A percentile compares a stretch with the other conserved stretches of the same genome.
Evolutionary conservation across 2,797 vertebrate species (phyloP).

Genomic region (Cynopterus sphinx): DNA sequence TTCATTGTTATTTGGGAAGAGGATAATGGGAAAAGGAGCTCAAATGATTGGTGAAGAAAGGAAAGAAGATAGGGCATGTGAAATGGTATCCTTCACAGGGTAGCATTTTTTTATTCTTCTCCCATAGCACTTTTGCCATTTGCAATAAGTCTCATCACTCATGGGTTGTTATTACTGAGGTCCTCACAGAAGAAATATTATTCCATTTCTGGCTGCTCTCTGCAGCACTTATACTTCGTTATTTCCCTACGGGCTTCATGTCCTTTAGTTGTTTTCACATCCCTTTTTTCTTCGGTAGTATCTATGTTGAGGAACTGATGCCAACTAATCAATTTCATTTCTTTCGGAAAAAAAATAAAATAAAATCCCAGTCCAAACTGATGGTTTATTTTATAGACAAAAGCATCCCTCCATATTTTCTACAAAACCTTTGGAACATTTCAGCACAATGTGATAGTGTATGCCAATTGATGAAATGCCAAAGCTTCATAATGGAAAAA

Average conservation of each 20-base stretch:
- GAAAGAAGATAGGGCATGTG: not conserved
- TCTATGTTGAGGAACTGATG: conserved; percentile 47
- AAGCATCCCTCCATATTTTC: conserved; percentile 55
- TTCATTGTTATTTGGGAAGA: conserved; percentile 44
- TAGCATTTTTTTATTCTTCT: not conserved
- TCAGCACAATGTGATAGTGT: conserved; percentile 49
- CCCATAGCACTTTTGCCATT: not conserved
- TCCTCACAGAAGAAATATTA: conserved; percentile 57
- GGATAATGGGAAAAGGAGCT: conserved; percentile 19
- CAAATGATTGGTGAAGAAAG: conserved; percentile 57
- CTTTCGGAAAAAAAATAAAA: conserved; percentile 2
- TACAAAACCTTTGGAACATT: conserved; percentile 58
- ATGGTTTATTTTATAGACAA: conserved; percentile 72
- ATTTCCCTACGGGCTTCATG: conserved; percentile 47
- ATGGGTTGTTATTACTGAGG: conserved; percentile 50
- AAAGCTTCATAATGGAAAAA: conserved; percentile 77
- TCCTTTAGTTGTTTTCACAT: conserved; percentile 34
- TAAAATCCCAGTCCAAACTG: not conserved
- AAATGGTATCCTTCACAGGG: not conserved
- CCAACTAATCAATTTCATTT: conserved; percentile 70
- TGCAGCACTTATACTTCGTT: conserved; percentile 40
- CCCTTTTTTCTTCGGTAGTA: conserved; percentile 33
- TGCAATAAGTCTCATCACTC: conserved; percentile 43
- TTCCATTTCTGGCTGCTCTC: conserved; percentile 51
- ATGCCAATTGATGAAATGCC: conserved; percentile 77